Conservation (phyloP, 2,113 vertebrate genomes). For the Calyptomena viridis region DNA sequence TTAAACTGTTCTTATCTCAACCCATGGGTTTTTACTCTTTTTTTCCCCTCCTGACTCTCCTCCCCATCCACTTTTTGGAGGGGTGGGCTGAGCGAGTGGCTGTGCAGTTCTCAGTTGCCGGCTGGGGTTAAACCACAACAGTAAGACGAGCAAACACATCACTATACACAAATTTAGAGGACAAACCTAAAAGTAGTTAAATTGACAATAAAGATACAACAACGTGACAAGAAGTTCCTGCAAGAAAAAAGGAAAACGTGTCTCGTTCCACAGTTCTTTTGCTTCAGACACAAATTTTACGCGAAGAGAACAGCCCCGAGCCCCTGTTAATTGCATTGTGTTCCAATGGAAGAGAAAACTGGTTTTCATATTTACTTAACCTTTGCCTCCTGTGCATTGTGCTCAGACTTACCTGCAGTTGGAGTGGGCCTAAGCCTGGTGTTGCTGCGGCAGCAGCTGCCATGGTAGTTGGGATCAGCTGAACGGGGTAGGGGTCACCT, state of each 20-base stretch:
- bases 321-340: not conserved
- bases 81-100: not conserved
- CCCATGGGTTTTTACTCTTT: not conserved
- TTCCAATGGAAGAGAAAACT: conserved; percentile 24
- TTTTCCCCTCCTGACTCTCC: not conserved
- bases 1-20: not conserved
- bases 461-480: conserved; percentile 99
- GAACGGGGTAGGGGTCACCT: conserved; percentile 98
- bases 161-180: not conserved
- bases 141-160: not conserved
- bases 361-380: conserved; percentile 67
- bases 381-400: conserved; percentile 55
- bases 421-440: conserved; percentile 91
- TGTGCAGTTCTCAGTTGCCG: not conserved
- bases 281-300: not conserved
- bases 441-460: conserved; percentile 93
- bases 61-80: not conserved
- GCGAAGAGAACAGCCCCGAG: not conserved
- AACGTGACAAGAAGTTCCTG: not conserved
- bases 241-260: not conserved
- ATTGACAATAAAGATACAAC: not conserved
- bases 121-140: not conserved
- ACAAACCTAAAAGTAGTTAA: not conserved
- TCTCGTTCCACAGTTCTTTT: not conserved
- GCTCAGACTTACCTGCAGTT: conserved; percentile 90